A percentile compares a stretch with the other conserved stretches of the same genome.
phyloP scores from a whole-genome alignment of 2,113 vertebrate species.

The Anser cygnoides region DNA sequence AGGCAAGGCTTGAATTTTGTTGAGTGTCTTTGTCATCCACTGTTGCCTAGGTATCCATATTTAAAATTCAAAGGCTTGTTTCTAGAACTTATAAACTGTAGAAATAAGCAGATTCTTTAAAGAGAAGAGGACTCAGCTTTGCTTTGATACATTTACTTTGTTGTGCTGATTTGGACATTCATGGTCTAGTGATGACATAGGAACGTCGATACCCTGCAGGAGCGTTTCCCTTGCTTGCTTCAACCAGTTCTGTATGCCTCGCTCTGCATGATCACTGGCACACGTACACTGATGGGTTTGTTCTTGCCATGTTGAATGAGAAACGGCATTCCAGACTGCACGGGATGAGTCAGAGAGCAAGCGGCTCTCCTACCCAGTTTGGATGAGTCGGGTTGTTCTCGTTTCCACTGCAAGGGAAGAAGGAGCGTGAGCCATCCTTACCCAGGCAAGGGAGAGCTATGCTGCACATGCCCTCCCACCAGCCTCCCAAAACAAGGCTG shows the following conservation, averaged over 20 bases:
- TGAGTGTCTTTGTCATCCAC: background rate
- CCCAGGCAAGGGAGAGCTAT: background rate
- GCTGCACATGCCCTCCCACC: fast-evolving
- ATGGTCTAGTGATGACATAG: background rate
- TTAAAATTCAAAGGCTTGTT: constrained; percentile 11
- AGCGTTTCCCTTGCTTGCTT: background rate
- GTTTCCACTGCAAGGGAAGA: background rate
- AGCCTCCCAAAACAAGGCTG: background rate
- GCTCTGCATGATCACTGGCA: background rate
- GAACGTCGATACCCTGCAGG: background rate
- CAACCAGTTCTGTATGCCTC: background rate
- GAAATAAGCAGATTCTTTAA: background rate
- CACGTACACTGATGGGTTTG: fast-evolving
- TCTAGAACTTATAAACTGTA: background rate
- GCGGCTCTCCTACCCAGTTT: background rate
- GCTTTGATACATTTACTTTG: background rate
- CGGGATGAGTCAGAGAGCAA: fast-evolving
- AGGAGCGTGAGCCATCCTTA: background rate
- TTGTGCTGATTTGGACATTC: background rate
- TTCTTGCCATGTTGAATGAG: background rate
- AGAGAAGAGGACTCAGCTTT: background rate
- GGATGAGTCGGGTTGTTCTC: fast-evolving
- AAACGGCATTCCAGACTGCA: fast-evolving
- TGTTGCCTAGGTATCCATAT: constrained; percentile 46
- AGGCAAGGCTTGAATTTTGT: background rate